Base-by-base conservation (phyloP, 2,113 vertebrate genomes). In the Willisornis vidua region DNA sequence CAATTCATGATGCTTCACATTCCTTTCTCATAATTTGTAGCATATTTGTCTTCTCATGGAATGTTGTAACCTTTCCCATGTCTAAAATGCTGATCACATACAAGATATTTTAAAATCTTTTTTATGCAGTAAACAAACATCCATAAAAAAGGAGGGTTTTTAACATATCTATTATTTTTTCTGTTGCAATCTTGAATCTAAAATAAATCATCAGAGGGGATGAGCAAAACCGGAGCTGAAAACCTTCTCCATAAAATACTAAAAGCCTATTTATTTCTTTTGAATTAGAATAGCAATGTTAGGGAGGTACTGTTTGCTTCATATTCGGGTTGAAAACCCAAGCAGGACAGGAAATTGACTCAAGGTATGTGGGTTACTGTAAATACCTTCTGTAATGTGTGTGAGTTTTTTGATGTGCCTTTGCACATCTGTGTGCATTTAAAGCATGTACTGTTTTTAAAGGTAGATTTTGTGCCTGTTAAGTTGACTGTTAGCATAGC, bases 401-500 rank as follows among this genome's bases (percentile, higher is more conserved):
- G 23, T 7, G 16, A 2, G 0, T 4, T 25, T 94, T 76, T 57
- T 82, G 10, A 77, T 61, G 28, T 87, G 12, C 26, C 28, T 85
- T 94, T 86, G 54, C 39, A 51, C 37, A 75, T 85, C 48, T 3
- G 0, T 0, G 0, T 73, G 20, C 67, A 70, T 90, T 82, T 85
- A 61, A 71, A 93, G 19, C 4, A 31, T 41, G 13, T 3, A 9
- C 78, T 77, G n/a, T 51, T 87, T 91, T 46, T 25, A 33, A n/a
- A 86, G 72, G 67, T n/a, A 39, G 65, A 28, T 94, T 86, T 66
- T 52, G 57, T 43, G 81, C 25, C 16, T 48, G 68, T 94, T 97
- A 59, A 61, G 51, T 76, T 97, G 58, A 95, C 90, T 94, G 95
- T 94, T 97, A 98, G 98, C 97, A 63, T 95, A 97, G 76, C 98